phyloP scores from a whole-genome alignment of 2,888 invertebrate genomes.

The Callosobruchus maculatus region DNA sequence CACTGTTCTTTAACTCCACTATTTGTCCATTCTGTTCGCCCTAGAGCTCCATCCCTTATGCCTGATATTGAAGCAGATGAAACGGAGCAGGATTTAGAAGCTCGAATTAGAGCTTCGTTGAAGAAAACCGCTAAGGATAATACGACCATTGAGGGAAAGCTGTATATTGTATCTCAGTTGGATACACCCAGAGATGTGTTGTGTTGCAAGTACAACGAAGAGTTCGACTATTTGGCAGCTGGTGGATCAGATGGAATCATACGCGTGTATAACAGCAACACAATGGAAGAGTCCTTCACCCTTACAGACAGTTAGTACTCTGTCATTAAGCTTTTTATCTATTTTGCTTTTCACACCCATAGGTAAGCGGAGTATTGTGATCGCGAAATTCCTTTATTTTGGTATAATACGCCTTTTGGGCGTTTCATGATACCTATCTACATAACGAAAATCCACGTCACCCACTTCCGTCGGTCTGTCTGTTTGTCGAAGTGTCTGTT shows the following conservation, averaged over 20 bases:
- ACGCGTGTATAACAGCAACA: slow-evolving; percentile 53
- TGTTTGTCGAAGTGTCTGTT: too few species aligned
- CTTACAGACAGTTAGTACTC: slow-evolving; percentile 47
- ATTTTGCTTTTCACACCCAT: too few species aligned
- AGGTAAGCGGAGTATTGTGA: too few species aligned
- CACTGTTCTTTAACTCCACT: too few species aligned
- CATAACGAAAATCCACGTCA: too few species aligned
- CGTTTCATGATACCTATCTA: too few species aligned
- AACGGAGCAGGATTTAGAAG: slow-evolving; percentile 9
- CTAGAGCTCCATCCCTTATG: not conserved
- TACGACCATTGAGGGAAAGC: slow-evolving; percentile 29
- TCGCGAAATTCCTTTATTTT: too few species aligned
- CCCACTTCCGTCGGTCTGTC: too few species aligned
- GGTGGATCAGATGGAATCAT: slow-evolving; percentile 61
- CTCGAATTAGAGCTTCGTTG: slow-evolving; percentile 7
- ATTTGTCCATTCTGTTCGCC: too few species aligned
- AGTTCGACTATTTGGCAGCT: slow-evolving; percentile 56
- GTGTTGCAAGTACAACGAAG: slow-evolving; percentile 55
- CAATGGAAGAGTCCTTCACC: slow-evolving; percentile 50
- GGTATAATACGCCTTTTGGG: too few species aligned
- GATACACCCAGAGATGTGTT: slow-evolving; percentile 28
- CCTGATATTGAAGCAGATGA: not conserved
- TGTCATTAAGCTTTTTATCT: too few species aligned
- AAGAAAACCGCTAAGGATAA: slow-evolving; percentile 29
- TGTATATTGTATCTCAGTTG: slow-evolving; percentile 33